Percentiles rank a stretch among this genome's conserved stretches.
These are phyloP conservation scores for Tapirus terrestris DNA, from an alignment of 2,113 vertebrate genomes.

Conservation along the genomic window DNA sequence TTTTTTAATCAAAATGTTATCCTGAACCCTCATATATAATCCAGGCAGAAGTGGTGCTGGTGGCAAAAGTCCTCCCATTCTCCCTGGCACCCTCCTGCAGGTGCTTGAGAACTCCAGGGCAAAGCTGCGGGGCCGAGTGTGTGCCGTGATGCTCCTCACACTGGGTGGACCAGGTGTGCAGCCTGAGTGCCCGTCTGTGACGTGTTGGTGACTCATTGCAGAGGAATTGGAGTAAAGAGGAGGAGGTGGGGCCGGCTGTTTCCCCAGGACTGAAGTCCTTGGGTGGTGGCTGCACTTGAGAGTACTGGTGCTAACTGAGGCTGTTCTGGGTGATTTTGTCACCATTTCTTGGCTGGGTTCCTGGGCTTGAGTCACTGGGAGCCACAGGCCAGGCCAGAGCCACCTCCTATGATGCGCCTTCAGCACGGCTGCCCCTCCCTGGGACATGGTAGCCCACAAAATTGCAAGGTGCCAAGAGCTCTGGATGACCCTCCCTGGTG, in stretches of 20 bases:
- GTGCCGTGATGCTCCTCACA: neutral
- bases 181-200: neutral
- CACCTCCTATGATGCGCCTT: neutral
- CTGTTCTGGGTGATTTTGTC: neutral
- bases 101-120: neutral
- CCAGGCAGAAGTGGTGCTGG: neutral
- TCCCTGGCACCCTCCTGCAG: neutral
- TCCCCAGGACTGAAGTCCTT: slow-evolving; percentile 40
- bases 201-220: slow-evolving; percentile 30
- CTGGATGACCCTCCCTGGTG: neutral
- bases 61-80: neutral
- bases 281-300: slow-evolving; percentile 34
- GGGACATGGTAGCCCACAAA: neutral
- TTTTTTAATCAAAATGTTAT: neutral
- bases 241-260: neutral
- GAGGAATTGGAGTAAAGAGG: slow-evolving; percentile 49
- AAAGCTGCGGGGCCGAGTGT: fast-evolving
- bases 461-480: neutral
- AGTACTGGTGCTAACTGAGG: neutral
- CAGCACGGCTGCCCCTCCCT: neutral
- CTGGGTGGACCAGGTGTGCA: neutral
- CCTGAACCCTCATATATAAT: neutral
- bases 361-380: slow-evolving; percentile 11
- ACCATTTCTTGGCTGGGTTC: neutral
- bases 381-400: neutral